Evolutionary conservation across 2,888 invertebrate species (phyloP).

Genomic region (Gymnoscelis rufifasciata): DNA sequence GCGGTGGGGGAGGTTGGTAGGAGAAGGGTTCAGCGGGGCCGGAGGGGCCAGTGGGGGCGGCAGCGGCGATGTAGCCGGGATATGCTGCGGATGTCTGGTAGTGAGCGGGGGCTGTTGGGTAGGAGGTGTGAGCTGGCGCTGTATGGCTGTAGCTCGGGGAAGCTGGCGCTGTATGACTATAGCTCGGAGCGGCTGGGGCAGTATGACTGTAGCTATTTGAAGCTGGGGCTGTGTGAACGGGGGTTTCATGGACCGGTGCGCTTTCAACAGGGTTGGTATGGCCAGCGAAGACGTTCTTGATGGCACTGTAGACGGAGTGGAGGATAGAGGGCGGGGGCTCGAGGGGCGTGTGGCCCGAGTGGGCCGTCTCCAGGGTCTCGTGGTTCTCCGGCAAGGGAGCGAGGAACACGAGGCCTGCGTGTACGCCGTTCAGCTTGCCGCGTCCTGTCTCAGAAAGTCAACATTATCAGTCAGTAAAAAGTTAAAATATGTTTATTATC

Average conservation of each 20-base stretch:
- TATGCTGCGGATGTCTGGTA: background rate
- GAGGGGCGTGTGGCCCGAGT: conserved; percentile 53
- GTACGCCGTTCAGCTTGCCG: conserved; percentile 67
- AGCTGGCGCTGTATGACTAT: conserved; percentile 17
- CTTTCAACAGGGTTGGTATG: conserved; percentile 16
- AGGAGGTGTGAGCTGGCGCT: conserved; percentile 22
- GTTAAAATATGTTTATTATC: too few relatives aligned
- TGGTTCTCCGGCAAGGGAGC: conserved; percentile 59
- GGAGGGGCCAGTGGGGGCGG: conserved; percentile 29
- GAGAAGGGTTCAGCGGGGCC: conserved; percentile 32
- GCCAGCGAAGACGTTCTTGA: conserved; percentile 55
- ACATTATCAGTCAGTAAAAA: background rate
- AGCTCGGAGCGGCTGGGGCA: conserved; percentile 4
- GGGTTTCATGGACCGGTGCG: background rate
- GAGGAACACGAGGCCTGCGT: conserved; percentile 68
- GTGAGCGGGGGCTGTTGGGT: conserved; percentile 2
- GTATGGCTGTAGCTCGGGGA: conserved; percentile 20
- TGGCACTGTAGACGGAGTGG: conserved; percentile 61
- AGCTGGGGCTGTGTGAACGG: conserved; percentile 2
- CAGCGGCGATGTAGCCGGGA: conserved; percentile 5
- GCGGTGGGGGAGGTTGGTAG: conserved; percentile 58
- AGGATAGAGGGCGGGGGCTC: conserved; percentile 65
- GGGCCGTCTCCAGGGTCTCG: conserved; percentile 46
- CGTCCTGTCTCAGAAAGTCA: conserved; percentile 68
- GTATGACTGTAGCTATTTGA: conserved; percentile 1